Conservation (phyloP, 2,888 invertebrate species). For the Papilio elwesi region DNA sequence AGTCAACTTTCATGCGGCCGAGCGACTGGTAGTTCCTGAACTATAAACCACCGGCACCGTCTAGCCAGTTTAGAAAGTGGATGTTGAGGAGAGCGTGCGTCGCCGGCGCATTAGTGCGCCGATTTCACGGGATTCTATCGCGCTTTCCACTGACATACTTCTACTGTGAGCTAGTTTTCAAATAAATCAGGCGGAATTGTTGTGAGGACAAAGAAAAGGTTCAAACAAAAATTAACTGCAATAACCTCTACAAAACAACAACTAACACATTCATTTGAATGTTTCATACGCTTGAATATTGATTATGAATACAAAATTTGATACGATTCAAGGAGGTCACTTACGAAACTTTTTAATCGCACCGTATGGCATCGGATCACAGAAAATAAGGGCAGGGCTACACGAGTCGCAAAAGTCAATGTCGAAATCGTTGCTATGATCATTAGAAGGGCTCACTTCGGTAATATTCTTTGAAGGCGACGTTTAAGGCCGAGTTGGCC, state of each 20-base stretch:
- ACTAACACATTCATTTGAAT: neutral
- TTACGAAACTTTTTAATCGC: slow-evolving; percentile 12
- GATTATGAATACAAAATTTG: slow-evolving; percentile 3
- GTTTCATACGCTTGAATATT: slow-evolving; percentile 17
- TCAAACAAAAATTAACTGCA: neutral
- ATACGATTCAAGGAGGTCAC: slow-evolving; percentile 1
- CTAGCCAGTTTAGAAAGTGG: slow-evolving; percentile 82
- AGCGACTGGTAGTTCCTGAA: slow-evolving; percentile 73
- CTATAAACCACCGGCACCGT: slow-evolving; percentile 68
- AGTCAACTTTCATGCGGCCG: slow-evolving; percentile 72
- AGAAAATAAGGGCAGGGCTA: slow-evolving; percentile 67
- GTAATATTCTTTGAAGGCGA: slow-evolving; percentile 68
- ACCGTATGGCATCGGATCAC: slow-evolving; percentile 31
- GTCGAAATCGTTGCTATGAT: slow-evolving; percentile 70
- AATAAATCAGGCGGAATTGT: neutral
- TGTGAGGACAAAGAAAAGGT: neutral
- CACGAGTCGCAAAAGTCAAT: slow-evolving; percentile 72
- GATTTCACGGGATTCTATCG: slow-evolving; percentile 83
- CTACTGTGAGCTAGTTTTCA: slow-evolving; percentile 48
- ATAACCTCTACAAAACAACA: neutral
- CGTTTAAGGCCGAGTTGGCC: slow-evolving; percentile 75
- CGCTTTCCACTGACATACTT: slow-evolving; percentile 83
- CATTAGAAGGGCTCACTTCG: slow-evolving; percentile 78
- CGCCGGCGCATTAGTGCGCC: slow-evolving; percentile 70
- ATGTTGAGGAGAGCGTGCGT: slow-evolving; percentile 68